A percentile compares a stretch with the other conserved stretches of the same genome.
These are phyloP conservation scores for Pentalonia nigronervosa DNA, from an alignment of 1,140 invertebrate species.

Conservation along the genomic window DNA sequence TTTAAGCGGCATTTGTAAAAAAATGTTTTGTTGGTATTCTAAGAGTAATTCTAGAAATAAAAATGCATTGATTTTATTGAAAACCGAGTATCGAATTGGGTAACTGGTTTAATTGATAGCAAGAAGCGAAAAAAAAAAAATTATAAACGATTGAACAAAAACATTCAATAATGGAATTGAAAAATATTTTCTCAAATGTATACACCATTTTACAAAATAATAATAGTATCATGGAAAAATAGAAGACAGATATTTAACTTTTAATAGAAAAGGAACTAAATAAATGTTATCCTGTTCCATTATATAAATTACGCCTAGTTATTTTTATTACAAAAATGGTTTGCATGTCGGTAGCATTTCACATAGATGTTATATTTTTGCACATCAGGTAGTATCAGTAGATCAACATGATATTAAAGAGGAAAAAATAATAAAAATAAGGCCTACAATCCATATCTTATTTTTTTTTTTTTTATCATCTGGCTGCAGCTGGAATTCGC, in stretches of 20 bases:
- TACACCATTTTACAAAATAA: slow-evolving; percentile 34
- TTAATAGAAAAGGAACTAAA: slow-evolving; percentile 27
- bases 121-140: slow-evolving; percentile 15
- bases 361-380: not conserved
- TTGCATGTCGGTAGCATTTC: not conserved
- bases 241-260: not conserved
- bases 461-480: slow-evolving; percentile 34
- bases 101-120: slow-evolving; percentile 22
- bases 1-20: not conserved
- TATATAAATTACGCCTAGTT: not conserved
- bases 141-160: slow-evolving; percentile 31
- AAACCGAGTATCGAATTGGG: slow-evolving; percentile 4
- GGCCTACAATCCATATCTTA: not conserved
- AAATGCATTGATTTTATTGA: not conserved
- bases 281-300: slow-evolving; percentile 14
- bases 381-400: not conserved
- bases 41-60: slow-evolving; percentile 8
- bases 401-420: not conserved
- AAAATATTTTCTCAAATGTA: slow-evolving; percentile 32
- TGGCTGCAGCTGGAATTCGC: slow-evolving; percentile 48
- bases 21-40: not conserved
- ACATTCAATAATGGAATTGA: slow-evolving; percentile 1
- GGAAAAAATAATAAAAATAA: slow-evolving; percentile 27
- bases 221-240: not conserved
- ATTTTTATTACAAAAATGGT: slow-evolving; percentile 20